A percentile compares a stretch with the other conserved stretches of the same genome.
Conservation (phyloP, 2,113 vertebrate species). For the Chlorodrepanis virens region DNA sequence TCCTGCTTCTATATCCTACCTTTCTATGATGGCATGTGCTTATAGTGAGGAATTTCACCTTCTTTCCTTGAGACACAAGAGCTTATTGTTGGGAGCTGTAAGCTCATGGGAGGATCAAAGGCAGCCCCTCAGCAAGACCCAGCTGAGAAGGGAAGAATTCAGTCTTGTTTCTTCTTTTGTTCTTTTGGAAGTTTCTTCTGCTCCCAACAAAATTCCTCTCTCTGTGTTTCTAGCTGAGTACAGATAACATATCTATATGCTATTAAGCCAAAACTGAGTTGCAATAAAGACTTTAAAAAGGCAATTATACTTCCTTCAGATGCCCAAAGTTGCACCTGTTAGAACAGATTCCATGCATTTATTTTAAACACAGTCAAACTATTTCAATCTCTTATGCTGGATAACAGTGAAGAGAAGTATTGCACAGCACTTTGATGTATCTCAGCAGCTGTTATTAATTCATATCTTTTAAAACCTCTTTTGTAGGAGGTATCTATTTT, state of each 20-base stretch:
- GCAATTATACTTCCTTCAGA: background rate
- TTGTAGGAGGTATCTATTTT: background rate
- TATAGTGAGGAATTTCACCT: background rate
- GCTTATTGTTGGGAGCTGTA: background rate
- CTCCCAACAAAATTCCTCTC: too few species aligned
- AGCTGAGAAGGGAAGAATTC: background rate
- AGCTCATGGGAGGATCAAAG: background rate
- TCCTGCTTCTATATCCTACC: background rate
- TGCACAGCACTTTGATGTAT: background rate
- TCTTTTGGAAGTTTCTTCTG: background rate
- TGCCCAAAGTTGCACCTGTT: background rate
- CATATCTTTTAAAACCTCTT: background rate
- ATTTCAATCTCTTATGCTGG: background rate
- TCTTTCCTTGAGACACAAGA: background rate
- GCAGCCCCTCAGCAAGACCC: background rate
- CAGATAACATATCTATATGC: background rate
- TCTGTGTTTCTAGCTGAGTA: background rate
- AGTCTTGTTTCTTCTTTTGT: background rate
- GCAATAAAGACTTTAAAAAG: background rate
- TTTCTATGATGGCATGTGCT: background rate
- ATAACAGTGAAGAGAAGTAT: background rate
- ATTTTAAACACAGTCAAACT: background rate
- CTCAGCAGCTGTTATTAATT: background rate
- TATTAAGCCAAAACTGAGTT: background rate
- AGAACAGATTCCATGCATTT: background rate